These are phyloP conservation scores for Nyctereutes procyonoides DNA, from an alignment of 2,113 vertebrate species.

Conservation along the genomic window DNA sequence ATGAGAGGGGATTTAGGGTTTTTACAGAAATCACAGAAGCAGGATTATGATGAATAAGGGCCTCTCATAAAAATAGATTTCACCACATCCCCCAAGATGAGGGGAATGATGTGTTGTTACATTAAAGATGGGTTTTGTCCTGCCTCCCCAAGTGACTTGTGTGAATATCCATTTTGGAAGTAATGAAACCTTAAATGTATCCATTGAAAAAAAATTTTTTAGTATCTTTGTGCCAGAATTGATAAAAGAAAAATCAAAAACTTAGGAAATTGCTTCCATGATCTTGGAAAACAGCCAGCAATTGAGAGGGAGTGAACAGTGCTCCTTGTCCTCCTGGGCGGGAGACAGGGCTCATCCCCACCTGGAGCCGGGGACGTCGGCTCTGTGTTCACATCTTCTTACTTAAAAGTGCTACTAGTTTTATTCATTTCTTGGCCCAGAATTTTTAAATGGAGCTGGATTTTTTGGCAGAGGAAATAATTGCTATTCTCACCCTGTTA, in stretches of 20 bases:
- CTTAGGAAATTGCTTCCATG: background rate
- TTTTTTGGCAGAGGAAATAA: background rate
- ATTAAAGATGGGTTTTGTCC: background rate
- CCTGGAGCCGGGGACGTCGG: accelerated
- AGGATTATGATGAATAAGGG: background rate
- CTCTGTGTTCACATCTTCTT: background rate
- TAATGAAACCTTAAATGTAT: background rate
- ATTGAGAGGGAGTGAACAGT: too few relatives aligned
- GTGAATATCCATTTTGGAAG: background rate
- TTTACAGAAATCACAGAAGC: background rate
- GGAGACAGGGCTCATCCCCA: background rate
- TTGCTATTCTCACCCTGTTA: background rate
- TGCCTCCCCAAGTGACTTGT: background rate
- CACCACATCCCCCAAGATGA: background rate
- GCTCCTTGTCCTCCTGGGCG: background rate
- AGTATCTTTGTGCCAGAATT: constrained; percentile 26
- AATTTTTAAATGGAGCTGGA: background rate
- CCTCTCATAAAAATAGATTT: background rate
- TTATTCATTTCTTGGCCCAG: background rate
- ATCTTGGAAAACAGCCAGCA: background rate
- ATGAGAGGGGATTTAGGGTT: background rate
- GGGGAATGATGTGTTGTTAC: background rate
- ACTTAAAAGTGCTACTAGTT: background rate
- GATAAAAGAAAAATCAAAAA: background rate
- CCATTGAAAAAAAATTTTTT: background rate